These are phyloP conservation scores for Eulimnadia texana DNA, from an alignment of 1,140 invertebrate genomes.

Conservation along the genomic window DNA sequence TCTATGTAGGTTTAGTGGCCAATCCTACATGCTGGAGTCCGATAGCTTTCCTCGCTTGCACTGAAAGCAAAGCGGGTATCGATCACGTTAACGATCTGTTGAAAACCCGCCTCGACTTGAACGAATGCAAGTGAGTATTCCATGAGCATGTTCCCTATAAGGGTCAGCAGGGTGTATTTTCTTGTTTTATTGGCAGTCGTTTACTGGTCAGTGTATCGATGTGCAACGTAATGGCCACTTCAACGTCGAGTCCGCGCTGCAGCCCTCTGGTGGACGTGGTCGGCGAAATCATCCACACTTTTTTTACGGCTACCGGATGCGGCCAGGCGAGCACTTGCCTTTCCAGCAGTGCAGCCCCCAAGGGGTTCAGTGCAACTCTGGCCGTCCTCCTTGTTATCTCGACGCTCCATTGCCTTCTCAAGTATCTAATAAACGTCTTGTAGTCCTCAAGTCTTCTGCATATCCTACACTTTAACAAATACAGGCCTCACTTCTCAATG, in stretches of 20 bases:
- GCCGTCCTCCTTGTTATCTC: neutral
- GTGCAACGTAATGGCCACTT: slow-evolving; percentile 12
- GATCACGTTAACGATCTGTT: slow-evolving; percentile 20
- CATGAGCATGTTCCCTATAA: too few relatives aligned
- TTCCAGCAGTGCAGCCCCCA: too few relatives aligned
- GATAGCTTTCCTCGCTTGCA: slow-evolving; percentile 18
- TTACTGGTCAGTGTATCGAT: slow-evolving; percentile 9
- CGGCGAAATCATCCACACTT: slow-evolving; percentile 12
- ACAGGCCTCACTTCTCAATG: too few relatives aligned
- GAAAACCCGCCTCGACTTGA: slow-evolving; percentile 16
- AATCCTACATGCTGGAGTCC: slow-evolving; percentile 19
- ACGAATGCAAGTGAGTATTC: slow-evolving; percentile 19
- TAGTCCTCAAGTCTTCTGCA: neutral
- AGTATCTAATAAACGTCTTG: neutral
- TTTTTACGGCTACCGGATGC: slow-evolving; percentile 12
- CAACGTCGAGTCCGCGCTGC: slow-evolving; percentile 1
- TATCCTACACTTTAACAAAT: too few relatives aligned
- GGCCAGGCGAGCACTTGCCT: neutral
- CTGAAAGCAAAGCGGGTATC: slow-evolving; percentile 16
- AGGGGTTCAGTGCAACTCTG: neutral
- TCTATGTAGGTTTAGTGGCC: slow-evolving; percentile 3
- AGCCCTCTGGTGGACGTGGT: neutral
- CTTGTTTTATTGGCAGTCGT: too few relatives aligned
- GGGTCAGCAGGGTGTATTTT: too few relatives aligned
- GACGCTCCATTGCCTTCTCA: neutral